A percentile compares a stretch with the other conserved stretches of the same genome.
Evolutionary conservation across 2,113 vertebrate species (phyloP).

Genomic region (Chaetodon trifascialis): DNA sequence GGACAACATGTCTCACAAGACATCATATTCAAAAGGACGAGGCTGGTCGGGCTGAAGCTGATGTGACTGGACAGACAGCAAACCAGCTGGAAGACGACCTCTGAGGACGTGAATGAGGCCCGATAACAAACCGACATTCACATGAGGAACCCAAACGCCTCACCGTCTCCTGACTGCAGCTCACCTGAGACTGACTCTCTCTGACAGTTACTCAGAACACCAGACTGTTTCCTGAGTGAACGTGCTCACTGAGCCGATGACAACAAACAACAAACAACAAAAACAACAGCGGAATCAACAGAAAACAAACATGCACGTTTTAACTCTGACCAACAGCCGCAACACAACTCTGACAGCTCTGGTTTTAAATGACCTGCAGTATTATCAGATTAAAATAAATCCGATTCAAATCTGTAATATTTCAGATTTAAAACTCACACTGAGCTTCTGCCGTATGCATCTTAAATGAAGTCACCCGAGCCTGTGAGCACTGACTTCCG

Average conservation of each 20-base stretch:
- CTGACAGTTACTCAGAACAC: neutral
- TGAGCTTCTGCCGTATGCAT: neutral
- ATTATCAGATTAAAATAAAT: neutral
- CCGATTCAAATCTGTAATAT: no score
- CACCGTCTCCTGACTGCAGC: neutral
- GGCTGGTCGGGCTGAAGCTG: conserved; percentile 44
- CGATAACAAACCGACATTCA: conserved; percentile 59
- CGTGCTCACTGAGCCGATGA: neutral
- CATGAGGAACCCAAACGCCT: conserved; percentile 7
- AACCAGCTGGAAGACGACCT: conserved; percentile 50
- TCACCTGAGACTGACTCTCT: neutral
- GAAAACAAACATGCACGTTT: neutral
- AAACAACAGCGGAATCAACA: neutral
- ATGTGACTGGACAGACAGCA: conserved; percentile 6
- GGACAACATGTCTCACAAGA: neutral
- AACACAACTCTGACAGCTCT: no score
- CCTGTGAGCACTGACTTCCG: neutral
- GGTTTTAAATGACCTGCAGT: neutral
- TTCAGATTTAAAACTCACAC: neutral
- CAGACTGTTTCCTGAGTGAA: neutral
- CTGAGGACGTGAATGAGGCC: conserved; percentile 56
- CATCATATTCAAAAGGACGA: neutral
- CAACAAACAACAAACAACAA: no score
- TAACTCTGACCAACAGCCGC: neutral
- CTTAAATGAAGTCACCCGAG: neutral